A percentile compares a stretch with the other conserved stretches of the same genome.
Evolutionary conservation across 2,113 vertebrate genomes (phyloP).

Genomic region (Pteronura brasiliensis): DNA sequence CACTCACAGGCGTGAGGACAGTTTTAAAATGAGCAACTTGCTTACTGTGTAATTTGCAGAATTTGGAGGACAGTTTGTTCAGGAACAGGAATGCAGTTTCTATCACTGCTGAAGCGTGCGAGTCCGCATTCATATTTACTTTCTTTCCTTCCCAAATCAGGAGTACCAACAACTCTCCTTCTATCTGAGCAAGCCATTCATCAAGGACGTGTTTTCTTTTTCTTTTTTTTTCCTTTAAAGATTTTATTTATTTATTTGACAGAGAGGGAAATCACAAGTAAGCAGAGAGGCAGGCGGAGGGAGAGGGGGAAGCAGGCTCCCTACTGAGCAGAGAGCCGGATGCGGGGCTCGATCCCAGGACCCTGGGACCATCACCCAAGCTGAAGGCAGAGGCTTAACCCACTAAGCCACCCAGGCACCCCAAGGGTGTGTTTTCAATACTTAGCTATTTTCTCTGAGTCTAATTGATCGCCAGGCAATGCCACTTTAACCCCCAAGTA

Average conservation of each 20-base stretch:
- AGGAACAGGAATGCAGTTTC: background rate
- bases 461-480: background rate
- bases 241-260: no score
- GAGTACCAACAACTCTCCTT: background rate
- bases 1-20: accelerated
- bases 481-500: background rate
- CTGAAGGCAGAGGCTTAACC: no score
- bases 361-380: no score
- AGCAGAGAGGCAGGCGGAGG: no score
- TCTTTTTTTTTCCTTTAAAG: no score
- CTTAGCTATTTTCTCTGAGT: background rate
- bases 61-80: background rate
- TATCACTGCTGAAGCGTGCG: background rate
- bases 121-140: background rate
- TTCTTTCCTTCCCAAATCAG: background rate
- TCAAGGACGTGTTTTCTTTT: background rate
- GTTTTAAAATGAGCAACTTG: background rate
- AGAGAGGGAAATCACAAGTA: no score
- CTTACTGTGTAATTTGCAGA: background rate
- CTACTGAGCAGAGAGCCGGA: no score
- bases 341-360: no score
- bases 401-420: no score
- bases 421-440: background rate
- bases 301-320: no score
- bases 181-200: background rate